Conservation (phyloP, 2,113 vertebrate genomes). For the Aspidoscelis tigris region DNA sequence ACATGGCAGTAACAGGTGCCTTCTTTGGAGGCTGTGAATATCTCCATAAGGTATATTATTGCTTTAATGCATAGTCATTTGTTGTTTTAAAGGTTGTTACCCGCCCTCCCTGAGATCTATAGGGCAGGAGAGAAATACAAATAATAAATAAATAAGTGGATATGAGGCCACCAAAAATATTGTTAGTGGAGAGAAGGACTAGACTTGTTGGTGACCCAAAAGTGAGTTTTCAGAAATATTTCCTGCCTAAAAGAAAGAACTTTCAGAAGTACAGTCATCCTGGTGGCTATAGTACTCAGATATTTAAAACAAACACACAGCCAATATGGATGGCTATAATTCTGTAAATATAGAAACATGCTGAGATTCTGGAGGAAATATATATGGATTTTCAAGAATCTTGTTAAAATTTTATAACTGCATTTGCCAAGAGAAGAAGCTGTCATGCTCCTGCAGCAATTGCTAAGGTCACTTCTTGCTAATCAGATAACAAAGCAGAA, state of each 20-base stretch:
- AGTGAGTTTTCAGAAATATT: neutral
- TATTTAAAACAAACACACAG: constrained; percentile 51
- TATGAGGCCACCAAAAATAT: no score
- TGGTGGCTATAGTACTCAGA: neutral
- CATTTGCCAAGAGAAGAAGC: constrained; percentile 27
- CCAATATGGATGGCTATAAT: constrained; percentile 12
- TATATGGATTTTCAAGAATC: constrained; percentile 26
- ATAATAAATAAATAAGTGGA: no score
- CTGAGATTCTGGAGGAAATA: constrained; percentile 42
- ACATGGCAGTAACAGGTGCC: no score
- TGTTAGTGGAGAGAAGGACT: no score
- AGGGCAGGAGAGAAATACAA: no score
- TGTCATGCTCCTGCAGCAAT: neutral
- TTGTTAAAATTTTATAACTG: constrained; percentile 35
- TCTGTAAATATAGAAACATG: constrained; percentile 50
- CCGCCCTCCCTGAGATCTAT: no score
- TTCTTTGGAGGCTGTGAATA: no score
- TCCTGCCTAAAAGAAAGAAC: neutral
- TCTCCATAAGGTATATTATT: no score
- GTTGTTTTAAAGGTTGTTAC: no score
- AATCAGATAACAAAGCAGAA: neutral
- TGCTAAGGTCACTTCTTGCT: accelerated
- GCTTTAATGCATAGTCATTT: no score
- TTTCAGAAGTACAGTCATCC: neutral
- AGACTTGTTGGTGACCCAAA: neutral